phyloP scores from a whole-genome alignment of 2,888 invertebrate species.

The Thalpophila matura region DNA sequence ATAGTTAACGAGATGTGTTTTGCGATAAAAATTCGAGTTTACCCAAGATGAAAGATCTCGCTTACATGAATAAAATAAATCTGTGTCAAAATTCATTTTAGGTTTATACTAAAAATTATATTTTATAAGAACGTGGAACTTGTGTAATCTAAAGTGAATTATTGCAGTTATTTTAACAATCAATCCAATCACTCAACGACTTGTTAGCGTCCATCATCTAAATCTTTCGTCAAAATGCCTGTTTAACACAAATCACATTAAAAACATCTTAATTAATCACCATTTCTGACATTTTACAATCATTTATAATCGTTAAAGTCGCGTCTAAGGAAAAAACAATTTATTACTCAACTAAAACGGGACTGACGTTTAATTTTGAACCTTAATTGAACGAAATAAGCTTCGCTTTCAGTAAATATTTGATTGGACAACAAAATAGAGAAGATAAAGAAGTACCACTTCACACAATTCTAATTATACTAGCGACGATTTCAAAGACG shows the following conservation, averaged over 20 bases:
- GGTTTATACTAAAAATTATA: too few species aligned
- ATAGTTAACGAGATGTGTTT: too few species aligned
- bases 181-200: slow-evolving; percentile 6
- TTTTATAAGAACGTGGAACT: too few species aligned
- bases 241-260: slow-evolving; percentile 45
- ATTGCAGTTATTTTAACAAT: slow-evolving; percentile 1
- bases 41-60: too few species aligned
- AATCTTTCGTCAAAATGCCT: slow-evolving; percentile 29
- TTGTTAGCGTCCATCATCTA: slow-evolving; percentile 24
- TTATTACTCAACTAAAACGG: slow-evolving; percentile 30
- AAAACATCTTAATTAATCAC: slow-evolving; percentile 49
- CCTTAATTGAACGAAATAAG: neutral
- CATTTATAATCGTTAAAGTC: slow-evolving; percentile 58
- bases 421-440: neutral
- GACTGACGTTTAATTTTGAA: slow-evolving; percentile 10
- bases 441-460: slow-evolving; percentile 1
- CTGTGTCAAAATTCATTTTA: too few species aligned
- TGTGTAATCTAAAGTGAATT: neutral
- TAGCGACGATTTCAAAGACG: neutral
- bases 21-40: too few species aligned
- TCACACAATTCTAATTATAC: neutral
- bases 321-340: slow-evolving; percentile 46
- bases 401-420: neutral
- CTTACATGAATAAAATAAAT: too few species aligned
- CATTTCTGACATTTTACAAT: slow-evolving; percentile 44